Base-by-base conservation (phyloP, 2,797 vertebrate species). In the Serranus cabrilla region DNA sequence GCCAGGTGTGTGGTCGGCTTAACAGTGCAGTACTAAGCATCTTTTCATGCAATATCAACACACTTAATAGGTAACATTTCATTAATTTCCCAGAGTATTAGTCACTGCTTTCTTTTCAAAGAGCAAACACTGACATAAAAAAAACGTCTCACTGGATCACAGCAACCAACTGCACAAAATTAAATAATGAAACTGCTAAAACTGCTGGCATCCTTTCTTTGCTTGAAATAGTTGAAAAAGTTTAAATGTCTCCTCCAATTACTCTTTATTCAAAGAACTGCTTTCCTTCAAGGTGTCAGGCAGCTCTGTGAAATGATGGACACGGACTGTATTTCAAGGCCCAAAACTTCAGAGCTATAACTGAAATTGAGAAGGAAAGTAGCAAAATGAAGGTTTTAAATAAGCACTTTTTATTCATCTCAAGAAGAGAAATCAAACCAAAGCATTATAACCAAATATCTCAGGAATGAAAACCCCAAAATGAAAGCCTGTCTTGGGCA, bases 1-100 rank as follows among this genome's bases (percentile, higher is more conserved):
- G 46, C 23, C 43, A 81, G 58, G 71, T 85, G 72, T 72, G 50
- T 8, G 81, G 49, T 73, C 56, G 45, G 47, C 68, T 82, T 27
- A 8, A 21, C 49, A 43, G 42, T 49, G 40, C 68, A 56, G 66
- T 7, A 1, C 50, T 37, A 59, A 60, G 60, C 51, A 45, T 42
- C 37, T 60, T 34, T 18, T 75, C 17, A 46, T 55, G 34, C 25
- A 31, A n/a, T 60, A 54, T 69, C 18, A 31, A 60, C 65, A 47
- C 40, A 37, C 42, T 64, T 71, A 78, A 60, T 18, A 21, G 5
- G 34, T 34, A 1, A 5, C 5, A 34, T 34, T 34, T 34, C 5
- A 57, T 23, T 56, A 2, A 57, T 55, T 60, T 34, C 2, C 49
- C 39, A 25, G 6, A 52, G 40, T 25, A 39, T 73, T 47, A 25